A percentile compares a stretch with the other conserved stretches of the same genome.
These are phyloP conservation scores for Cyclargus thomasi DNA, from an alignment of 1,140 invertebrate species.

Conservation along the genomic window DNA sequence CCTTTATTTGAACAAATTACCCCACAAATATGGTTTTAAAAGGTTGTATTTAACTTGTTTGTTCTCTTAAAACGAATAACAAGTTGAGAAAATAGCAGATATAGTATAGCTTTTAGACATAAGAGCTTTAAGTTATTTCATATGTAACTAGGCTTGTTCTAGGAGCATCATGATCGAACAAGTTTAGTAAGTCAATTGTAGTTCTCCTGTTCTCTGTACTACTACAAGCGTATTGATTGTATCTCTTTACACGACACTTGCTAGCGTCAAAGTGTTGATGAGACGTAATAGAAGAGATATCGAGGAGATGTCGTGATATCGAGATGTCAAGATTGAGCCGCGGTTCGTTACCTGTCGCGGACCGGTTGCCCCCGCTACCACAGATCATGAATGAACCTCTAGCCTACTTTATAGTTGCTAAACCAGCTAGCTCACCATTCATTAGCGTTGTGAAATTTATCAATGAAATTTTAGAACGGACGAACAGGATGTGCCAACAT, in stretches of 20 bases:
- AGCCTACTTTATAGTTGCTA: slow-evolving; percentile 10
- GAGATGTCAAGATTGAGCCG: no score
- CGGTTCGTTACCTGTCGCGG: background rate
- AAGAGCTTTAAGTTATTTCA: background rate
- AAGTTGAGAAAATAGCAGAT: background rate
- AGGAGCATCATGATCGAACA: no score
- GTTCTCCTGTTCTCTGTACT: no score
- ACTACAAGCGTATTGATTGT: no score
- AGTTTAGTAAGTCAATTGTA: no score
- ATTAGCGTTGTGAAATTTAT: slow-evolving; percentile 13
- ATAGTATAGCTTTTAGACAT: background rate
- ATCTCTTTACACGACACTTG: background rate
- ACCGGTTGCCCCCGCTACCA: slow-evolving; percentile 7
- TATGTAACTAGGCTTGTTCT: no score
- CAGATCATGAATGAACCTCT: slow-evolving; percentile 11
- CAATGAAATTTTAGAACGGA: slow-evolving; percentile 12
- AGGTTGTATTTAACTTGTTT: background rate
- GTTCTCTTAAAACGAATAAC: background rate
- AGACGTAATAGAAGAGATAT: background rate
- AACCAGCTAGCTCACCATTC: slow-evolving; percentile 9
- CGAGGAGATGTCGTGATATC: no score
- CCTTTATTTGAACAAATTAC: slow-evolving; percentile 48
- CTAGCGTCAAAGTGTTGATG: background rate
- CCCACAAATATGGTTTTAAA: slow-evolving; percentile 11
- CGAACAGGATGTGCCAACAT: slow-evolving; percentile 9